These are phyloP conservation scores for Drosophila vallismaia DNA, from an alignment of 2,888 invertebrate genomes.

Conservation along the genomic window DNA sequence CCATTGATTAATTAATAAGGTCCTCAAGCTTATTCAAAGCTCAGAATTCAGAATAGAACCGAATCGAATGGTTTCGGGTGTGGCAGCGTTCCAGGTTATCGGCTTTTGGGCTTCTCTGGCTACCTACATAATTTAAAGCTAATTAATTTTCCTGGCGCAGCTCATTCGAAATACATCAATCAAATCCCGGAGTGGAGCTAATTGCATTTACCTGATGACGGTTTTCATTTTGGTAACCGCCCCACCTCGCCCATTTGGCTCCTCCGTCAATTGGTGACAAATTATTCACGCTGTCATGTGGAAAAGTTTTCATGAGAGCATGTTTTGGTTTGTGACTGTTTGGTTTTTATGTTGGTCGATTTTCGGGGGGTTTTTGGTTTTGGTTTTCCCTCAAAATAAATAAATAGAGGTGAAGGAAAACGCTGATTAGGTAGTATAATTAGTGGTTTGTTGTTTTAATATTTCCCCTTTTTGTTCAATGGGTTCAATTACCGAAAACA, in stretches of 20 bases:
- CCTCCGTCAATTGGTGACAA: conserved; percentile 47
- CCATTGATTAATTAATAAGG: conserved; percentile 38
- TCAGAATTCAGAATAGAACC: neutral
- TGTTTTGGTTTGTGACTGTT: conserved; percentile 28
- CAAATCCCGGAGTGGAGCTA: conserved; percentile 46
- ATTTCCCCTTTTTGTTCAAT: conserved; percentile 25
- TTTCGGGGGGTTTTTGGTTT: neutral
- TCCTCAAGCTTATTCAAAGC: conserved; percentile 13
- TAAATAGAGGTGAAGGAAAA: conserved; percentile 33
- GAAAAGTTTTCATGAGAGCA: conserved; percentile 23
- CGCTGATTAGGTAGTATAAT: conserved; percentile 45
- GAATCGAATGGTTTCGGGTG: conserved; percentile 15
- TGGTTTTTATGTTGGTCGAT: conserved; percentile 3
- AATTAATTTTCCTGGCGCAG: conserved; percentile 58
- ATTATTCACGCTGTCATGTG: conserved; percentile 51
- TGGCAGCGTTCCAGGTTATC: neutral
- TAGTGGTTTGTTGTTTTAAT: conserved; percentile 36
- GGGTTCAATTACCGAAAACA: conserved; percentile 32
- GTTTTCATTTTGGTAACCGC: conserved; percentile 42
- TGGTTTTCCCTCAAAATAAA: conserved; percentile 16
- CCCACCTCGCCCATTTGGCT: neutral
- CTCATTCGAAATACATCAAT: conserved; percentile 58
- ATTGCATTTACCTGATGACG: conserved; percentile 58
- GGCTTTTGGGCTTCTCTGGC: conserved; percentile 12
- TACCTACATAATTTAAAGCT: conserved; percentile 54